phyloP scores from a whole-genome alignment of 2,888 invertebrate genomes.

The Sericinus montela region DNA sequence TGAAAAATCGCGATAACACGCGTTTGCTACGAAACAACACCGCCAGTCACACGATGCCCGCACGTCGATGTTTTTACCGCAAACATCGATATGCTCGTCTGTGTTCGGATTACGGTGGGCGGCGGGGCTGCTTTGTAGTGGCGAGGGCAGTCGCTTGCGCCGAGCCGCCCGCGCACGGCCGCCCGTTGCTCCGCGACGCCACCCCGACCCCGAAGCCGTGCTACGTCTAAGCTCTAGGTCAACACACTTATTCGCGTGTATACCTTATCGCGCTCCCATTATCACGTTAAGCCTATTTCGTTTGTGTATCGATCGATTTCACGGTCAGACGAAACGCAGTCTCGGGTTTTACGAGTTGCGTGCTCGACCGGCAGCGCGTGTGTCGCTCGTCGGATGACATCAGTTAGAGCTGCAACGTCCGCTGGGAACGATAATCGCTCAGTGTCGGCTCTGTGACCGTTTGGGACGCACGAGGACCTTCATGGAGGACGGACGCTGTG shows the following conservation, averaged over 20 bases:
- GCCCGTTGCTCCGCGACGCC: slow-evolving; percentile 49
- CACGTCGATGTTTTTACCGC: slow-evolving; percentile 62
- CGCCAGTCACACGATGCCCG: slow-evolving; percentile 51
- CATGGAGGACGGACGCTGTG: slow-evolving; percentile 72
- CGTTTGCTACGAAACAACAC: slow-evolving; percentile 25
- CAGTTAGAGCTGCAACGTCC: slow-evolving; percentile 74
- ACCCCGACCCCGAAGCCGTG: slow-evolving; percentile 62
- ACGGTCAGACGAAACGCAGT: slow-evolving; percentile 47
- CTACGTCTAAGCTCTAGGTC: slow-evolving; percentile 62
- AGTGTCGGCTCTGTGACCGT: slow-evolving; percentile 71
- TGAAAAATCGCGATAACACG: slow-evolving; percentile 23
- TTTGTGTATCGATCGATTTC: slow-evolving; percentile 64
- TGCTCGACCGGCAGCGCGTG: slow-evolving; percentile 61
- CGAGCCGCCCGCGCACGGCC: slow-evolving; percentile 66
- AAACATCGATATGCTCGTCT: slow-evolving; percentile 69
- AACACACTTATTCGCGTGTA: slow-evolving; percentile 74
- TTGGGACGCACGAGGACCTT: slow-evolving; percentile 69
- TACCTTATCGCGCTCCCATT: slow-evolving; percentile 72
- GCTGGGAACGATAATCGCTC: slow-evolving; percentile 69
- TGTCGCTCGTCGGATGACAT: slow-evolving; percentile 73
- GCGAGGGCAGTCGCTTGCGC: slow-evolving; percentile 68
- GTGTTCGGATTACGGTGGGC: slow-evolving; percentile 66
- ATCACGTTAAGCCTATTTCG: slow-evolving; percentile 75
- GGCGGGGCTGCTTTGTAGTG: slow-evolving; percentile 54
- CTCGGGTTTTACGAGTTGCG: slow-evolving; percentile 62